Conservation (phyloP, 2,888 invertebrate genomes). For the Muschampia plurimacula region DNA sequence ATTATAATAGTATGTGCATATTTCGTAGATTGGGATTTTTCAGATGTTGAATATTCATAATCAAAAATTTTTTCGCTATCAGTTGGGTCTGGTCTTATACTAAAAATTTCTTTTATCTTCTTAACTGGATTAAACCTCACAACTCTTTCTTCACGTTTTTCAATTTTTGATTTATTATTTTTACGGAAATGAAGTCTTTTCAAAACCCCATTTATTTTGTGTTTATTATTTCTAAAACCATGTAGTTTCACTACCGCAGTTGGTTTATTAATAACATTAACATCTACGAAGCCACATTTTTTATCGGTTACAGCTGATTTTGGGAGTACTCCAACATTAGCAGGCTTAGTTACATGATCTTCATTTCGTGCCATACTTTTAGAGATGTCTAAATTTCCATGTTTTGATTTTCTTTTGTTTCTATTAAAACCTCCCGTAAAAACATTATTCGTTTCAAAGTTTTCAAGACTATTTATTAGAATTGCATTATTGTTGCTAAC, state of each 20-base stretch:
- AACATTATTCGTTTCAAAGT: not conserved
- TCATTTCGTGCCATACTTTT: not conserved
- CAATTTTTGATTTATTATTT: slow-evolving; percentile 46
- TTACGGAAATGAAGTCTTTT: slow-evolving; percentile 48
- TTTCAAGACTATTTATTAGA: not conserved
- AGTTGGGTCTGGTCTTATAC: slow-evolving; percentile 39
- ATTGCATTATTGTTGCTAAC: not conserved
- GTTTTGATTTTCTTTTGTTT: slow-evolving; percentile 17
- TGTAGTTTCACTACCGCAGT: slow-evolving; percentile 54
- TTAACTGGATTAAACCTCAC: slow-evolving; percentile 62
- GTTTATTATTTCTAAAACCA: slow-evolving; percentile 41
- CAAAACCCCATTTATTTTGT: slow-evolving; percentile 35
- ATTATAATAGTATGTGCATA: slow-evolving; percentile 39
- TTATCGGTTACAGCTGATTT: slow-evolving; percentile 36
- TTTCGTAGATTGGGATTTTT: not conserved
- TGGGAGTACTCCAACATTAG: not conserved
- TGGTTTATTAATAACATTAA: slow-evolving; percentile 53
- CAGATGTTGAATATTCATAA: slow-evolving; percentile 45
- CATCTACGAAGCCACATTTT: slow-evolving; percentile 55
- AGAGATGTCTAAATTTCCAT: not conserved
- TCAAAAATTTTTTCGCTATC: slow-evolving; percentile 24
- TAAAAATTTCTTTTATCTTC: slow-evolving; percentile 58
- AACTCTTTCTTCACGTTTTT: slow-evolving; percentile 47
- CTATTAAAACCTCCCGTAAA: slow-evolving; percentile 2
- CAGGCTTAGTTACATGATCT: not conserved